Evolutionary conservation across 2,888 invertebrate genomes (phyloP).

Genomic region (Caenorhabditis parvicauda): DNA sequence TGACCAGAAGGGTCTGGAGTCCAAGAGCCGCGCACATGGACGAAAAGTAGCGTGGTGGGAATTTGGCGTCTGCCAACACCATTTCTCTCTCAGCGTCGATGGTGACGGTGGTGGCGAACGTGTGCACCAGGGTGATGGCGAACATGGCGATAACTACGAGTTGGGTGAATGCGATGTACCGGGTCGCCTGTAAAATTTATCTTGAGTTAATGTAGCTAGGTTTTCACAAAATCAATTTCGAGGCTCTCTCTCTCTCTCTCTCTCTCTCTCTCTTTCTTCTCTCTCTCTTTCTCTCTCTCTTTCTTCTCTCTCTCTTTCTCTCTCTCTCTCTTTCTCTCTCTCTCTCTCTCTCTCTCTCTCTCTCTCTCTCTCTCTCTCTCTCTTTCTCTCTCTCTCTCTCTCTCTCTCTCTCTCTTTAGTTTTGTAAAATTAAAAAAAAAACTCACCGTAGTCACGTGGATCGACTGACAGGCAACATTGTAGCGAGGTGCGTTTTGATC

Average conservation of each 20-base stretch:
- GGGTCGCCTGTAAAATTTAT: constrained; percentile 37
- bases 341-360: too few species aligned
- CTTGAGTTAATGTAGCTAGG: background rate
- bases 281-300: too few species aligned
- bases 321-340: too few species aligned
- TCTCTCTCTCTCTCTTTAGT: too few species aligned
- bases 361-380: too few species aligned
- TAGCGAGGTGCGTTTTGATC: constrained; percentile 57
- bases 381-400: too few species aligned
- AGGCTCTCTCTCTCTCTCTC: too few species aligned
- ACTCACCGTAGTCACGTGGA: constrained; percentile 54
- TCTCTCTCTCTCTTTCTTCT: background rate
- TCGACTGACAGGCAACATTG: constrained; percentile 50
- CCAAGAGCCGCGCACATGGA: constrained; percentile 41
- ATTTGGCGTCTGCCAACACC: constrained; percentile 18
- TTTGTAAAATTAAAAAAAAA: background rate
- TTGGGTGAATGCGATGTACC: constrained; percentile 58
- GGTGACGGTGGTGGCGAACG: constrained; percentile 22
- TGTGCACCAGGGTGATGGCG: constrained; percentile 41
- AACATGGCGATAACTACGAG: constrained; percentile 53
- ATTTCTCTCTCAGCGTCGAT: constrained; percentile 9
- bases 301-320: too few species aligned
- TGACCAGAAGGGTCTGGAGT: constrained; percentile 38
- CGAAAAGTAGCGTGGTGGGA: constrained; percentile 34
- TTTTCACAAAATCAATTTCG: background rate